A percentile compares a stretch with the other conserved stretches of the same genome.
phyloP scores from a whole-genome alignment of 1,140 invertebrate genomes.

The Sinella curviseta region DNA sequence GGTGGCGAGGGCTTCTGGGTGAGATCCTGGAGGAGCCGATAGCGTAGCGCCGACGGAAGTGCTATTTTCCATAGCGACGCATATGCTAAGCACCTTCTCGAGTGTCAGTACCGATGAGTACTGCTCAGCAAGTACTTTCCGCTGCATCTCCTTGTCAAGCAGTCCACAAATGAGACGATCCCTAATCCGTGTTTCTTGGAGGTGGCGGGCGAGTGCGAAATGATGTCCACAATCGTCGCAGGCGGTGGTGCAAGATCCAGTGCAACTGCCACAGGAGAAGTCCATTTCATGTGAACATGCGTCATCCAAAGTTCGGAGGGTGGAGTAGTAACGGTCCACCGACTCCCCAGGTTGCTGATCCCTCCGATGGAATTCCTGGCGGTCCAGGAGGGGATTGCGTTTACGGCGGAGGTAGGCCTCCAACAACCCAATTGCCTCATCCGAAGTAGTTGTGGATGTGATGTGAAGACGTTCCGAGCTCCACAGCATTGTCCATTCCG shows the following conservation, averaged over 20 bases:
- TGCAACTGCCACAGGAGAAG: not conserved
- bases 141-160: conserved; percentile 4
- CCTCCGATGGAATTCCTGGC: not conserved
- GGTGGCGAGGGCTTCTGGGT: not conserved
- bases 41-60: not conserved
- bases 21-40: not conserved
- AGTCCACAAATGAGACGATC: conserved; percentile 1
- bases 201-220: not conserved
- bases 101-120: not conserved
- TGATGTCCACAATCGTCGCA: not conserved
- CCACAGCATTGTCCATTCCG: conserved; percentile 17
- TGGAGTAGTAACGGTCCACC: not conserved
- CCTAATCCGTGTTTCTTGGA: not conserved
- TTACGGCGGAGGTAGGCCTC: not conserved
- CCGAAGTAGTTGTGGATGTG: not conserved
- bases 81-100: not conserved
- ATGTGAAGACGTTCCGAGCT: not conserved
- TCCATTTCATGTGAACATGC: not conserved
- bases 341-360: conserved; percentile 1
- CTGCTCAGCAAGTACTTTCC: conserved; percentile 10
- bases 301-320: not conserved
- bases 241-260: not conserved
- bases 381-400: not conserved
- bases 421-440: not conserved
- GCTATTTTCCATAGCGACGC: not conserved